A percentile compares a stretch with the other conserved stretches of the same genome.
phyloP scores from a whole-genome alignment of 2,888 invertebrate species.

The Galeruca laticollis region DNA sequence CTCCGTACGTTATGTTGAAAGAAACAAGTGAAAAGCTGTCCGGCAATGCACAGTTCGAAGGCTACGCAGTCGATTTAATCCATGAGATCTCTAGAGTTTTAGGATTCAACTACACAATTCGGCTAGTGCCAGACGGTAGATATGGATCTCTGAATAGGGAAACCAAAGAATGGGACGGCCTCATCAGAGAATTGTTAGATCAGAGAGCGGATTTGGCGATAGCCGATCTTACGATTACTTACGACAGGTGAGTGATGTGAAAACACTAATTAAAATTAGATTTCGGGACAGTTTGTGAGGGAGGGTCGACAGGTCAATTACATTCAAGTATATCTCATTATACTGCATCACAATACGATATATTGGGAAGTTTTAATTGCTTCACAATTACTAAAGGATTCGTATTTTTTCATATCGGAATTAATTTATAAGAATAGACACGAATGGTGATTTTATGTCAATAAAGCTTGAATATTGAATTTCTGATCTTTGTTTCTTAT shows the following conservation, averaged over 20 bases:
- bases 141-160: constrained; percentile 86
- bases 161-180: constrained; percentile 92
- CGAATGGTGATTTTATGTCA: no score
- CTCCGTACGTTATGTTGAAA: constrained; percentile 96
- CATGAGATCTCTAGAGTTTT: constrained; percentile 89
- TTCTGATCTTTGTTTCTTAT: no score
- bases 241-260: constrained; percentile 71
- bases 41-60: constrained; percentile 94
- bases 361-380: no score
- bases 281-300: no score
- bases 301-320: no score
- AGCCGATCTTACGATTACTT: constrained; percentile 97
- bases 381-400: no score
- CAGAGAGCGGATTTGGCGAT: constrained; percentile 96
- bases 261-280: no score
- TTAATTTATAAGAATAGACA: no score
- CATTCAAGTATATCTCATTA: no score
- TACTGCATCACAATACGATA: no score
- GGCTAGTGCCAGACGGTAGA: constrained; percentile 86
- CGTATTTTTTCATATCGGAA: no score
- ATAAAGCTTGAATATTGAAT: no score
- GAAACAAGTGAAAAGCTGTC: constrained; percentile 85
- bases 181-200: constrained; percentile 90
- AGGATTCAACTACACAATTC: constrained; percentile 90
- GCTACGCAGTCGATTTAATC: constrained; percentile 94